phyloP scores from a whole-genome alignment of 2,113 vertebrate genomes.

The Clarias batrachus region DNA sequence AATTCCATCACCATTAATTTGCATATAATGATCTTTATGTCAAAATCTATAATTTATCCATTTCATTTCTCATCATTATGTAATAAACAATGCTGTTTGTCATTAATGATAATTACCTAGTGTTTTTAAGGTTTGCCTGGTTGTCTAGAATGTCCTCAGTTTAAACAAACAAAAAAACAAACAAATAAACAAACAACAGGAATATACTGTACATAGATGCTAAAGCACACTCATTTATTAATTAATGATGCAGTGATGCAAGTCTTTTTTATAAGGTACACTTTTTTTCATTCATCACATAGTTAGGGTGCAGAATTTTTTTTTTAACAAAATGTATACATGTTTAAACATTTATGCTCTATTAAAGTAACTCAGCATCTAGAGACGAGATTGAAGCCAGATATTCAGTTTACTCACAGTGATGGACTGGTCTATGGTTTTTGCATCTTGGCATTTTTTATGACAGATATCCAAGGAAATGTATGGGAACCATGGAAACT shows the following conservation, averaged over 20 bases:
- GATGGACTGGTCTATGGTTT: constrained; percentile 3
- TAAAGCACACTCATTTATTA: no score
- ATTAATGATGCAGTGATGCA: no score
- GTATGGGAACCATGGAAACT: constrained; percentile 46
- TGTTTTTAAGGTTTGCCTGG: not conserved
- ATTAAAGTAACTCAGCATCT: not conserved
- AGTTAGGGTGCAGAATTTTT: not conserved
- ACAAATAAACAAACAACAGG: no score
- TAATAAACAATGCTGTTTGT: not conserved
- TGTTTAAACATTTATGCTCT: not conserved
- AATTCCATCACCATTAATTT: not conserved
- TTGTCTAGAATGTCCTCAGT: not conserved
- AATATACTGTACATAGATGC: no score
- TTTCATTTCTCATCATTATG: not conserved
- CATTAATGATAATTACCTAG: not conserved
- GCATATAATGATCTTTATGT: not conserved
- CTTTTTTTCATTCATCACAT: no score
- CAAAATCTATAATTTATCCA: not conserved
- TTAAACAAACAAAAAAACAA: not conserved
- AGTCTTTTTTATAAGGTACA: no score
- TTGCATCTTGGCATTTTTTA: not conserved
- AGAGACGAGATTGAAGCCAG: not conserved
- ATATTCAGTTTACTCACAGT: not conserved
- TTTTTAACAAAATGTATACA: not conserved
- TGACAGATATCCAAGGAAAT: constrained; percentile 25